Conservation (phyloP, 2,113 vertebrate genomes). For the Candoia aspera region DNA sequence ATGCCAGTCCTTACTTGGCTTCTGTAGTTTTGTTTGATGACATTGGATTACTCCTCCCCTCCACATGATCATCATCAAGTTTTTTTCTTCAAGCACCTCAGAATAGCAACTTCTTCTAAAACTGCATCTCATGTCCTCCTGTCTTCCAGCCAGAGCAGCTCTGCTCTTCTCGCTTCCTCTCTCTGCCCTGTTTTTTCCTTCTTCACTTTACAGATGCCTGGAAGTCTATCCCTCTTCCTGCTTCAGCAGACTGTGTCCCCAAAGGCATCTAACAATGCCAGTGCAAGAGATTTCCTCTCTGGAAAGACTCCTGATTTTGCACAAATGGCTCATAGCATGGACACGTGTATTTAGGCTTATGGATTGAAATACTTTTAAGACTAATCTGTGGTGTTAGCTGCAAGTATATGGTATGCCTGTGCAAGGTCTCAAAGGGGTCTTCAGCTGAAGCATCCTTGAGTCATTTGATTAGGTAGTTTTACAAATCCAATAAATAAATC, state of each 20-base stretch:
- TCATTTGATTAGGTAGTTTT: not conserved
- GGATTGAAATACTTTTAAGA: not conserved
- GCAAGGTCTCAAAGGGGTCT: not conserved
- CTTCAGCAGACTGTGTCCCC: not conserved
- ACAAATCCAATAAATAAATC: not conserved
- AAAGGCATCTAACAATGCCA: not conserved
- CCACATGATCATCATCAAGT: not conserved
- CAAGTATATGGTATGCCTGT: not conserved
- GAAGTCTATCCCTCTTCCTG: not conserved
- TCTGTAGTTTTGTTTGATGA: not conserved
- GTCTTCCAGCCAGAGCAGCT: not conserved
- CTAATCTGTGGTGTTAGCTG: not conserved
- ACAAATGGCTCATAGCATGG: not conserved
- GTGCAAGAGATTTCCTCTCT: not conserved
- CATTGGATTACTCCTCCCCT: not conserved
- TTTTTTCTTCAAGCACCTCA: not conserved
- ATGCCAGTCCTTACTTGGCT: not conserved
- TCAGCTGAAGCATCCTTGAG: not conserved
- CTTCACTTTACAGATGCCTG: not conserved
- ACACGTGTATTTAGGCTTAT: not conserved
- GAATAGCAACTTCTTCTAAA: not conserved
- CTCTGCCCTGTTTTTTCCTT: not conserved
- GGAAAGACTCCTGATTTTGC: not conserved
- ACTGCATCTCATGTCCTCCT: not conserved
- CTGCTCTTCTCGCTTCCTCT: not conserved